Percentiles rank a stretch among this genome's conserved stretches.
Conservation (phyloP, 2,888 invertebrate species). For the Eubasilissa splendida region DNA sequence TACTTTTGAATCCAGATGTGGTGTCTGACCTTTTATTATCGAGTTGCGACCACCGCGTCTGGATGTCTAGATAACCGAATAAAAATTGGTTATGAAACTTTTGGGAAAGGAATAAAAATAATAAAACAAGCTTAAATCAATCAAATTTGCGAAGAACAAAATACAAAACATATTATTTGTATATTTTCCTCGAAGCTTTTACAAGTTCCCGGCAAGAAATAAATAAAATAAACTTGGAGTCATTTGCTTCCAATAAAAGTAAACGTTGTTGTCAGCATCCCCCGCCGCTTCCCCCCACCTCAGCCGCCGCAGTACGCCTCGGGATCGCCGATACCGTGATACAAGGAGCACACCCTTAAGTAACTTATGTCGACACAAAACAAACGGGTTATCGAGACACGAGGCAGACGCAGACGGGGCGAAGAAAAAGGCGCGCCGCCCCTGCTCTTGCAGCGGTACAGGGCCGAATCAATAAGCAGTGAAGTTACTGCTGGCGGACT, state of each 20-base stretch:
- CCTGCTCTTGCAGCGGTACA: not conserved
- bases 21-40: no score
- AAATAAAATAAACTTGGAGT: constrained; percentile 36
- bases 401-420: constrained; percentile 22
- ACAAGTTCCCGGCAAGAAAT: constrained; percentile 14
- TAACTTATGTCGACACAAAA: constrained; percentile 33
- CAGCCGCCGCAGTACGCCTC: not conserved
- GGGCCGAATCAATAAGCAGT: no score
- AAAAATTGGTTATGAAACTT: no score
- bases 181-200: constrained; percentile 23
- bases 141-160: no score
- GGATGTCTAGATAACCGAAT: no score
- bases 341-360: constrained; percentile 27
- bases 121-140: no score
- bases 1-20: no score
- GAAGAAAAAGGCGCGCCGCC: not conserved
- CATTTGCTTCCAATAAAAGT: constrained; percentile 45
- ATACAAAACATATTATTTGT: not conserved
- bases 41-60: no score
- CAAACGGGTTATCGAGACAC: constrained; percentile 42
- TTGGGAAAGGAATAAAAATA: no score
- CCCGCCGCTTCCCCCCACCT: not conserved
- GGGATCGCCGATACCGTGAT: constrained; percentile 19
- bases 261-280: constrained; percentile 43
- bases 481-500: no score